Percentiles rank a stretch among this genome's conserved stretches.
These are phyloP conservation scores for Nymphicus hollandicus DNA, from an alignment of 2,113 vertebrate species.

Conservation along the genomic window DNA sequence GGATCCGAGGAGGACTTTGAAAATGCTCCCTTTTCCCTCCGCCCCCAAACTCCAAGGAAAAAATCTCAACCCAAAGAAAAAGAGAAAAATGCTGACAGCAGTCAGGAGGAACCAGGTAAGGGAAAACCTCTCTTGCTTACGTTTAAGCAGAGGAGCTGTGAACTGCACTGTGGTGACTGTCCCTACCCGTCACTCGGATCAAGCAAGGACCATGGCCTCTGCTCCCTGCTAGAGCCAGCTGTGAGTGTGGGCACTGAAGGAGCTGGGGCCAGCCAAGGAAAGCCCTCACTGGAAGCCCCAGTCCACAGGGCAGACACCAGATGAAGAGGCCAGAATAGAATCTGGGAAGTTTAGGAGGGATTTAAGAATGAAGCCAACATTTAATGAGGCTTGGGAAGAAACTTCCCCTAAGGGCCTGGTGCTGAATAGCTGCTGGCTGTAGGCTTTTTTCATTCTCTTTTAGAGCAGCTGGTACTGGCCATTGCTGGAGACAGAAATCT, in stretches of 20 bases:
- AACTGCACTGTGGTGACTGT: not conserved
- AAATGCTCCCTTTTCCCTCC: not conserved
- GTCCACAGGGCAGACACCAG: not conserved
- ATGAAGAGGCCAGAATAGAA: not conserved
- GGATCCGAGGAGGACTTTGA: not conserved
- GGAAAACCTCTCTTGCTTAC: not conserved
- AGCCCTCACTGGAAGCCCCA: not conserved
- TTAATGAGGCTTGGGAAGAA: slow-evolving; percentile 51
- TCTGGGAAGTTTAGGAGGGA: slow-evolving; percentile 47
- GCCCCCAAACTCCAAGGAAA: not conserved
- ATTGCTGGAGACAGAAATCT: not conserved
- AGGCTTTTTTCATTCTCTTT: not conserved
- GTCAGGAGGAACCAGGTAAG: not conserved
- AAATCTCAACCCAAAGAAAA: not conserved
- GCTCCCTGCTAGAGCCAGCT: not conserved
- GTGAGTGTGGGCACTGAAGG: not conserved
- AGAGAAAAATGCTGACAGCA: not conserved
- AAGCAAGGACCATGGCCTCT: not conserved
- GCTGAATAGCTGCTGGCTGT: slow-evolving; percentile 30
- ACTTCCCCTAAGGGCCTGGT: slow-evolving; percentile 1
- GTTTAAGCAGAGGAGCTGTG: not conserved
- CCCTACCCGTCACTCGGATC: fast-evolving
- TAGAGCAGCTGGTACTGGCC: not conserved
- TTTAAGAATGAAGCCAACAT: slow-evolving; percentile 34
- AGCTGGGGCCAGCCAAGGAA: not conserved